These are phyloP conservation scores for Barypeithes pellucidus DNA, from an alignment of 2,888 invertebrate species.

Conservation along the genomic window DNA sequence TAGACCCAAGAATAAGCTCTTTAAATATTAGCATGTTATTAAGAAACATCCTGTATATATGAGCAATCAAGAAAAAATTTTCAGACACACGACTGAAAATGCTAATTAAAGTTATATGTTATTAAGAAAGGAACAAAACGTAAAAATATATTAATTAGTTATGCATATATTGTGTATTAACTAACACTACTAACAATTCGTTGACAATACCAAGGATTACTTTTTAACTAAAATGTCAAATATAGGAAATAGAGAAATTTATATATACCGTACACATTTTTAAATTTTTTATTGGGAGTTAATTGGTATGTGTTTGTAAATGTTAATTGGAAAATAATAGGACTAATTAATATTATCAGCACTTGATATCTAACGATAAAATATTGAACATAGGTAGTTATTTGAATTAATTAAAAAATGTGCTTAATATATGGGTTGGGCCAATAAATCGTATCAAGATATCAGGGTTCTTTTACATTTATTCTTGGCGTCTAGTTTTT, in stretches of 20 bases:
- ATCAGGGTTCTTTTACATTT: too few species aligned
- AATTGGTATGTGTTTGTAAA: neutral
- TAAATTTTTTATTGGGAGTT: neutral
- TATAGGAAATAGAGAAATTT: conserved; percentile 12
- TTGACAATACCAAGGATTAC: conserved; percentile 13
- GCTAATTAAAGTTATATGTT: neutral
- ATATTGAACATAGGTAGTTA: too few species aligned
- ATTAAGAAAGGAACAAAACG: neutral
- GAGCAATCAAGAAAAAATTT: neutral
- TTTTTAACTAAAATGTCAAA: neutral
- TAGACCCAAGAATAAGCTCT: too few species aligned
- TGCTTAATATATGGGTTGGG: too few species aligned
- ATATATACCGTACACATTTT: neutral
- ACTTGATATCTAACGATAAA: neutral
- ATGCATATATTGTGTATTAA: neutral
- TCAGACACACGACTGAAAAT: neutral
- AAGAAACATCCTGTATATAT: too few species aligned
- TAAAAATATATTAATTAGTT: neutral
- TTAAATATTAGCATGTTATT: too few species aligned
- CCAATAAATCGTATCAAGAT: too few species aligned
- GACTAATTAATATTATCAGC: conserved; percentile 4
- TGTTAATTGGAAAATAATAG: conserved; percentile 7
- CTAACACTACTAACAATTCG: conserved; percentile 2
- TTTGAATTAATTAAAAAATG: too few species aligned
- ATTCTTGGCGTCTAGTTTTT: too few species aligned